Percentiles rank a stretch among this genome's conserved stretches.
Conservation (phyloP, 1,140 invertebrate genomes). For the Orius laevigatus region DNA sequence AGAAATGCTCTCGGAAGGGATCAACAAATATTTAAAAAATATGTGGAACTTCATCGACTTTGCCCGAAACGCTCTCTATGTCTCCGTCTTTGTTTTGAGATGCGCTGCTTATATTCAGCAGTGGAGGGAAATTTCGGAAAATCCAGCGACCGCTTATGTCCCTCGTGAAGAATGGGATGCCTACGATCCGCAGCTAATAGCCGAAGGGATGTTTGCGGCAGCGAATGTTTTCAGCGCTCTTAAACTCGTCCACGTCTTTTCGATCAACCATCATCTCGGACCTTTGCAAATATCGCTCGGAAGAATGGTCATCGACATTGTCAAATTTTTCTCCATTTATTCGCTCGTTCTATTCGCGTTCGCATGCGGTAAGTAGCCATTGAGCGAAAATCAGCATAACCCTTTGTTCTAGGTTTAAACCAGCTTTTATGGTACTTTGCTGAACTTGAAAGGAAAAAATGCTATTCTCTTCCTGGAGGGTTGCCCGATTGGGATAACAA, state of each 20-base stretch:
- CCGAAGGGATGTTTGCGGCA: slow-evolving; percentile 85
- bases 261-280: slow-evolving; percentile 77
- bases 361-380: slow-evolving; percentile 45
- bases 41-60: slow-evolving; percentile 97
- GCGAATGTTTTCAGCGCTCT: slow-evolving; percentile 83
- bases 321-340: slow-evolving; percentile 79
- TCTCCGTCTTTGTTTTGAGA: slow-evolving; percentile 57
- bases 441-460: slow-evolving; percentile 58
- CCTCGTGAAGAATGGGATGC: slow-evolving; percentile 76
- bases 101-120: slow-evolving; percentile 62
- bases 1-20: slow-evolving; percentile 71
- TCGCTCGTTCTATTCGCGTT: slow-evolving; percentile 67
- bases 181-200: slow-evolving; percentile 86
- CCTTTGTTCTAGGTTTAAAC: slow-evolving; percentile 42
- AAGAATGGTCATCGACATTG: slow-evolving; percentile 72
- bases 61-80: slow-evolving; percentile 69
- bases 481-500: slow-evolving; percentile 45
- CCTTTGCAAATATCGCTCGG: slow-evolving; percentile 72
- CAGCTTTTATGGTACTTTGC: slow-evolving; percentile 85
- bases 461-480: slow-evolving; percentile 41
- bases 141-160: slow-evolving; percentile 49
- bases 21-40: slow-evolving; percentile 68
- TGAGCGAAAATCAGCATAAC: slow-evolving; percentile 5
- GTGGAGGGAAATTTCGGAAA: slow-evolving; percentile 39
- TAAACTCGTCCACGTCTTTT: slow-evolving; percentile 79